Evolutionary conservation across 2,797 vertebrate genomes (phyloP), one percentile per base, ranked within the genome.

Genomic region (Dendrocincla fuliginosa): DNA sequence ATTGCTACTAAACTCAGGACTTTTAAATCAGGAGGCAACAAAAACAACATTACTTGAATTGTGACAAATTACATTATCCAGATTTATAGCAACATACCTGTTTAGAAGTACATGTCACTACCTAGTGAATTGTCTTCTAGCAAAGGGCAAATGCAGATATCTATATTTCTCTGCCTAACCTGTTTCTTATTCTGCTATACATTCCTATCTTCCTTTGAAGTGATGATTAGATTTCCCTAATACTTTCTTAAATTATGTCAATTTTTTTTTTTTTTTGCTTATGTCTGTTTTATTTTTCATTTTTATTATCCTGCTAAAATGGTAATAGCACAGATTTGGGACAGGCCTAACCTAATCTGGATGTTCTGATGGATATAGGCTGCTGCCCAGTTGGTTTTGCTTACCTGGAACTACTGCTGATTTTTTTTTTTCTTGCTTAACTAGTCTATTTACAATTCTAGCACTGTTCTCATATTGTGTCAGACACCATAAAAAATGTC

Each of bases 11-110:
- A 77, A 71, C 4, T 46, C 37, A 53, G 3, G 8, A 30, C 16
- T 78, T 69, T 64, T 59, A 77, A 84, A 83, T 68, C 9, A 75
- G 20, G 8, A 74, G n/a, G 4, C 4, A 85, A 85, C 10, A 33
- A 47, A 30, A 4, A 0, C 4, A 14, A 5, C 0, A 2, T 6
- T 57, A 17, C 14, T 42, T 60, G 63, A 13, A 49, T 18, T 17
- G 3, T 39, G 27, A 20, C 61, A 46, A 83, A 39, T 69, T 37
- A 22, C 0, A 3, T 7, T 74, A 37, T 76, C 23, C 18, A 71
- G 27, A 59, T 87, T 79, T 69, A 52, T 3, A 65, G 9, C 6
- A 64, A 53, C 0, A 4, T 67, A 9, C 32, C 17, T 76, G 10
- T 85, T 83, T 33, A 73, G 17, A 91, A 85, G 19, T 23, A 8